These are phyloP conservation scores for Dipodomys stephensi DNA, from an alignment of 2,113 vertebrate species.

Conservation along the genomic window DNA sequence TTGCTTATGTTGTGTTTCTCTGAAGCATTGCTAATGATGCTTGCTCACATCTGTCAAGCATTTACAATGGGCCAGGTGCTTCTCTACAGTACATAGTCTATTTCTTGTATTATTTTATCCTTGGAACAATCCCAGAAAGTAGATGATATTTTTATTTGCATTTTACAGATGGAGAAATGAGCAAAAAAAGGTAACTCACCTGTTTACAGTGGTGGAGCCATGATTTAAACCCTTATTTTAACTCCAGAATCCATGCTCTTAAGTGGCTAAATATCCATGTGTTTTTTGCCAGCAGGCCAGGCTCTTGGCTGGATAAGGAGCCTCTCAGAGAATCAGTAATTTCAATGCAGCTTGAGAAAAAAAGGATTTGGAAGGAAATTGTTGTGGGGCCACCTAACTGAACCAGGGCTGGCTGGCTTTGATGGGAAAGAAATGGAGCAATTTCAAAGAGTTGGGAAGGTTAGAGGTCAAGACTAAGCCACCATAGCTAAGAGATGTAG, in stretches of 20 bases:
- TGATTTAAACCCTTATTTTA: not conserved
- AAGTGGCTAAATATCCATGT: not conserved
- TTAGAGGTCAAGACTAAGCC: constrained; percentile 72
- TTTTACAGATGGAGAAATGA: constrained; percentile 45
- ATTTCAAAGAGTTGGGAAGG: constrained; percentile 69
- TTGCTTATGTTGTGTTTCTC: not conserved
- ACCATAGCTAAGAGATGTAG: constrained; percentile 65
- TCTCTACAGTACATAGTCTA: too few species aligned
- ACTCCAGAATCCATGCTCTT: not conserved
- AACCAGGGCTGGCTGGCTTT: not conserved
- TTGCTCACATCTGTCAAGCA: not conserved
- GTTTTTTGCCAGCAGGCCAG: constrained; percentile 18
- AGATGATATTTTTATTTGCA: not conserved
- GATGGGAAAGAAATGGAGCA: constrained; percentile 77
- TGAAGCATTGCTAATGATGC: not conserved
- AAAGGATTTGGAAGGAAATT: constrained; percentile 75
- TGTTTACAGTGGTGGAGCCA: not conserved
- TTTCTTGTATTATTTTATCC: not conserved
- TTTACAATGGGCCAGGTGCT: not conserved
- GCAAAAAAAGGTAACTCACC: not conserved
- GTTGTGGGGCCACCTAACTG: constrained; percentile 13
- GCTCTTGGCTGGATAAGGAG: not conserved
- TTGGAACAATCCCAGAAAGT: not conserved
- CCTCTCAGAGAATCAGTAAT: not conserved
- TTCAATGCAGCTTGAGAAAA: constrained; percentile 40